Evolutionary conservation across 1,140 invertebrate species (phyloP).

Genomic region (Drosophila elegans): DNA sequence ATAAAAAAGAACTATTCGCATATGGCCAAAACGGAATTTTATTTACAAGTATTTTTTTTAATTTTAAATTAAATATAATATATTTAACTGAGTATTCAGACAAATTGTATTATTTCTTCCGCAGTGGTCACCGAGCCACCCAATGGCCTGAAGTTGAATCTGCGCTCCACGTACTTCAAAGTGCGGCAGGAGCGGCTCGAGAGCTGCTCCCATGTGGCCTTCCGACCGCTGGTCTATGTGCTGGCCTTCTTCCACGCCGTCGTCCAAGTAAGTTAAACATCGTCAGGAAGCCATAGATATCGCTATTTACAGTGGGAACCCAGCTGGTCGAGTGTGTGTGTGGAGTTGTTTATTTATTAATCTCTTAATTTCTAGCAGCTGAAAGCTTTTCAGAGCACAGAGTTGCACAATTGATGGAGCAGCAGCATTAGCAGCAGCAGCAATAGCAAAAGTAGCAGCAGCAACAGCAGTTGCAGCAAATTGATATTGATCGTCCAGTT

Average conservation of each 20-base stretch:
- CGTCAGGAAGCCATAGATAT: slow-evolving; percentile 83
- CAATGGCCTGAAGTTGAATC: slow-evolving; percentile 94
- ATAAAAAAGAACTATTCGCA: no score
- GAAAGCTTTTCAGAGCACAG: slow-evolving; percentile 57
- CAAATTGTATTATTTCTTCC: slow-evolving; percentile 26
- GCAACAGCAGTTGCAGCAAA: slow-evolving; percentile 49
- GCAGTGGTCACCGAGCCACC: slow-evolving; percentile 95
- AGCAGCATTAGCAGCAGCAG: neutral
- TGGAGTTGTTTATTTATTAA: slow-evolving; percentile 76
- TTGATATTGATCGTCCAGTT: slow-evolving; percentile 71
- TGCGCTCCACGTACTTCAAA: slow-evolving; percentile 95
- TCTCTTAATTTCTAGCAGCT: slow-evolving; percentile 68
- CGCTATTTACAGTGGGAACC: slow-evolving; percentile 47
- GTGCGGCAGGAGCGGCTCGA: slow-evolving; percentile 90
- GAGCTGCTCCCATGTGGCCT: slow-evolving; percentile 90
- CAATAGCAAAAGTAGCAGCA: slow-evolving; percentile 7
- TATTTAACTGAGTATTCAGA: slow-evolving; percentile 6
- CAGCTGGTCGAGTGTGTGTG: slow-evolving; percentile 47
- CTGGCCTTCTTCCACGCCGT: slow-evolving; percentile 96
- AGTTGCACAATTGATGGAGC: slow-evolving; percentile 68
- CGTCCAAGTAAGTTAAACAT: slow-evolving; percentile 88
- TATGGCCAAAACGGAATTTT: no score
- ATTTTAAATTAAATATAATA: no score
- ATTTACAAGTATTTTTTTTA: no score
- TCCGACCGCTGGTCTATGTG: slow-evolving; percentile 92